These are phyloP conservation scores for Myotis findleyi DNA, from an alignment of 2,797 vertebrate species.

Conservation along the genomic window DNA sequence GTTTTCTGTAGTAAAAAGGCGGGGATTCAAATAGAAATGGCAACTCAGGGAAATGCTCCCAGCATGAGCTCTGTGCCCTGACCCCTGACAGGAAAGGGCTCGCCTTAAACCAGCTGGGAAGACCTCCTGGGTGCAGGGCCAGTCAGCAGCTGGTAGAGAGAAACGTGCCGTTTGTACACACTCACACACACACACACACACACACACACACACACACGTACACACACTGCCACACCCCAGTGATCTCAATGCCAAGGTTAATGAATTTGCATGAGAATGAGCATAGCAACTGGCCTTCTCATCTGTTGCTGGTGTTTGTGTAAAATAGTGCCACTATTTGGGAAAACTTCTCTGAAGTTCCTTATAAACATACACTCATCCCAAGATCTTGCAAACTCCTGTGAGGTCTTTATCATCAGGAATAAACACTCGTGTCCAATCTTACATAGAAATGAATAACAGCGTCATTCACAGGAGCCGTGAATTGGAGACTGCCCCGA, in stretches of 20 bases:
- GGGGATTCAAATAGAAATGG: neutral
- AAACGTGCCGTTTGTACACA: neutral
- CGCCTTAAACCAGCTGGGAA: neutral
- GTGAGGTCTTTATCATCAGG: neutral
- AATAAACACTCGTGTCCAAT: neutral
- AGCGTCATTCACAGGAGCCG: neutral
- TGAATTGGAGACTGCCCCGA: neutral
- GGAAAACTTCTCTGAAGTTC: neutral
- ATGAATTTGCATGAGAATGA: neutral
- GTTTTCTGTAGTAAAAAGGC: slow-evolving; percentile 22
- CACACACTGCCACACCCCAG: neutral
- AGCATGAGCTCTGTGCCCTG: neutral
- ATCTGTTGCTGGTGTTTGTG: neutral
- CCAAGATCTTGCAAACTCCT: neutral
- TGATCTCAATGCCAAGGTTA: neutral
- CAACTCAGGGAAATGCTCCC: neutral
- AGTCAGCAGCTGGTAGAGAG: neutral
- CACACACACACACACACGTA: neutral
- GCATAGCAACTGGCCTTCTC: neutral
- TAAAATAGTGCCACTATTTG: neutral
- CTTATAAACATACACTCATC: neutral
- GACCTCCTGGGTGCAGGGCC: neutral
- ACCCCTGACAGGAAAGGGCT: neutral
- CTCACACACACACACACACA: neutral
- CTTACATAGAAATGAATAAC: neutral